These are phyloP conservation scores for Gobio gobio DNA, from an alignment of 2,113 vertebrate species.

Conservation along the genomic window DNA sequence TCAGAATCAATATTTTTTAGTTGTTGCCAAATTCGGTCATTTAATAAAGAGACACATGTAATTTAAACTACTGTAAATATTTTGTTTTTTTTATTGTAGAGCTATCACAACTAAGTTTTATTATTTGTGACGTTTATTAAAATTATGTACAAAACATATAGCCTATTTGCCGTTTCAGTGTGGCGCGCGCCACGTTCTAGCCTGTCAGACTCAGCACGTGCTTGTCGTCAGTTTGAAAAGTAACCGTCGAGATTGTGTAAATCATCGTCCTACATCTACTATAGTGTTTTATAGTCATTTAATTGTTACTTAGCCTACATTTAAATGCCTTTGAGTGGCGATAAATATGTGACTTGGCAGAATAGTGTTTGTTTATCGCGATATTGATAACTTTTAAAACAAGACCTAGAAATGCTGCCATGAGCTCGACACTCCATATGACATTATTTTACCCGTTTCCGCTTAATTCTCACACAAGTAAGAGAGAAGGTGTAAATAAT, in stretches of 20 bases:
- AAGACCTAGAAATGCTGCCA: background rate
- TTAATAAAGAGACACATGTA: background rate
- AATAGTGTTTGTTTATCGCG: background rate
- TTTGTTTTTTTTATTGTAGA: background rate
- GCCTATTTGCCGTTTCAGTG: background rate
- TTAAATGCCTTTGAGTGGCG: background rate
- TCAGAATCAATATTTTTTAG: background rate
- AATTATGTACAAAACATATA: background rate
- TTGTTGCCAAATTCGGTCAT: background rate
- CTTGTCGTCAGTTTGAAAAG: background rate
- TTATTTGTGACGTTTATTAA: background rate
- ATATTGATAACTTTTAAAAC: background rate
- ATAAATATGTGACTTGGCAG: background rate
- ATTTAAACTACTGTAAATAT: background rate
- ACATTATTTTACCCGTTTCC: background rate
- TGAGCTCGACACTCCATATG: background rate
- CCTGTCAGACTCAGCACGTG: background rate
- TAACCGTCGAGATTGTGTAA: background rate
- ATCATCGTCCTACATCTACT: background rate
- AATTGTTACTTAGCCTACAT: background rate
- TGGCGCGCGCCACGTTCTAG: background rate
- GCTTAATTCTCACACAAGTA: background rate
- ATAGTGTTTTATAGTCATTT: background rate
- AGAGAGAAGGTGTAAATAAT: background rate
- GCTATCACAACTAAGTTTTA: background rate